Percentiles rank a stretch among this genome's conserved stretches.
These are phyloP conservation scores for Nannoperca australis DNA, from an alignment of 2,797 vertebrate genomes.

Conservation along the genomic window DNA sequence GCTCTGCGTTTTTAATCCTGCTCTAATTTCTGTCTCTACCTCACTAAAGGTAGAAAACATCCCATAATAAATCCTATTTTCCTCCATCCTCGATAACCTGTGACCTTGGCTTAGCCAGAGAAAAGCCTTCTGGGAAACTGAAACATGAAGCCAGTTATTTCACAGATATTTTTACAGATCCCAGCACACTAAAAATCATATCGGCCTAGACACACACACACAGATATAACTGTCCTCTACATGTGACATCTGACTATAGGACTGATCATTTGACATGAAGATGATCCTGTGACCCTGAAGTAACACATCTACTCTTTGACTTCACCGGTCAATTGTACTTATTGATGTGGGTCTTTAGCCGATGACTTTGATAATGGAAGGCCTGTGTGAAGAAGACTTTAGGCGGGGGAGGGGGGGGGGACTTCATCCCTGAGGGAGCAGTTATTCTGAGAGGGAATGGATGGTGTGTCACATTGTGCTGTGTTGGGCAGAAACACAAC, in stretches of 20 bases:
- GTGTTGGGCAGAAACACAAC: conserved; percentile 70
- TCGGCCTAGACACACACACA: conserved; percentile 17
- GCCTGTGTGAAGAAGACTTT: conserved; percentile 55
- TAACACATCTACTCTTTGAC: conserved; percentile 52
- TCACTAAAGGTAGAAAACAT: conserved; percentile 57
- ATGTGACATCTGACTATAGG: conserved; percentile 43
- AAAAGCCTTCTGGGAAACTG: conserved; percentile 75
- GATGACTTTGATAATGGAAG: conserved; percentile 65
- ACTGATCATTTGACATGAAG: conserved; percentile 63
- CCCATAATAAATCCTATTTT: conserved; percentile 69
- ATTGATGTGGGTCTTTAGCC: conserved; percentile 68
- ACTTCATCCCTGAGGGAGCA: conserved; percentile 57
- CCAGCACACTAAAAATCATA: conserved; percentile 55
- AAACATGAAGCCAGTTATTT: conserved; percentile 74
- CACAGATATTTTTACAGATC: conserved; percentile 67
- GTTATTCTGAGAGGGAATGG: conserved; percentile 69
- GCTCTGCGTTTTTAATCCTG: conserved; percentile 44
- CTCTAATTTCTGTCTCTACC: conserved; percentile 55
- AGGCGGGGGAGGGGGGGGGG: background rate
- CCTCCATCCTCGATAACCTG: conserved; percentile 70
- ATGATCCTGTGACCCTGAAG: conserved; percentile 60
- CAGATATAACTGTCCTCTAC: conserved; percentile 51
- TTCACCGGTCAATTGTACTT: conserved; percentile 54
- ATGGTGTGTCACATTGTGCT: conserved; percentile 76
- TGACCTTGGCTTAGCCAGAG: conserved; percentile 71